Evolutionary conservation across 2,888 invertebrate species (phyloP).

Genomic region (Phyllotreta striolata): DNA sequence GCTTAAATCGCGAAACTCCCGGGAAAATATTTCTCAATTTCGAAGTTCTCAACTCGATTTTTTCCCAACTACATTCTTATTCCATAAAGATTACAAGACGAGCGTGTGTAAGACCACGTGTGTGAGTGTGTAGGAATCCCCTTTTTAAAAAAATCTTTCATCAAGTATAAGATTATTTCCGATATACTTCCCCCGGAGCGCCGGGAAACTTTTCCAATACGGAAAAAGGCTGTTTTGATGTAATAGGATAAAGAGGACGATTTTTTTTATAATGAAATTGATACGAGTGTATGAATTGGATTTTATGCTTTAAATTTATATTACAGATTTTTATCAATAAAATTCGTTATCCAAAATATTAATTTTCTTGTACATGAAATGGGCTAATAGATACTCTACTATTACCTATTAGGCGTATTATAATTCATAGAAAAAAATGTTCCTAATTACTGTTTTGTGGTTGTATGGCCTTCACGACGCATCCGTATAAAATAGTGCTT

Average conservation of each 20-base stretch:
- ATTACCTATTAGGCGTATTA: too few relatives aligned
- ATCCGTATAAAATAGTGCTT: too few relatives aligned
- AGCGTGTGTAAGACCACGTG: constrained; percentile 51
- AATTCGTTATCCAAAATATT: too few relatives aligned
- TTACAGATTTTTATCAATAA: too few relatives aligned
- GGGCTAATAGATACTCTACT: too few relatives aligned
- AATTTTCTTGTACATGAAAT: too few relatives aligned
- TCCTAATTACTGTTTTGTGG: too few relatives aligned
- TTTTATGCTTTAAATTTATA: too few relatives aligned
- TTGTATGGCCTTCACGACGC: too few relatives aligned
- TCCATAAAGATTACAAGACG: constrained; percentile 58
- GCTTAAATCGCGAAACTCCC: too few relatives aligned
- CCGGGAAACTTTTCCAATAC: constrained; percentile 33
- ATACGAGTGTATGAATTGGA: too few relatives aligned
- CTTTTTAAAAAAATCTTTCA: constrained; percentile 41
- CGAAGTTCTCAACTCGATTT: constrained; percentile 35
- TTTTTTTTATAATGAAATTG: constrained; percentile 11
- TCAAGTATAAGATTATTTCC: constrained; percentile 43
- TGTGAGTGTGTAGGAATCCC: constrained; percentile 44
- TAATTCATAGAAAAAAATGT: too few relatives aligned
- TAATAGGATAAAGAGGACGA: constrained; percentile 33
- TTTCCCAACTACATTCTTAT: constrained; percentile 53
- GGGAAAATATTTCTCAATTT: constrained; percentile 27
- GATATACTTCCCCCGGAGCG: constrained; percentile 43
- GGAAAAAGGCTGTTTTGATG: constrained; percentile 25